Evolutionary conservation across 1,140 invertebrate species (phyloP), one percentile per base, ranked within the genome.

Genomic region (Pseudobourletiella spinata): DNA sequence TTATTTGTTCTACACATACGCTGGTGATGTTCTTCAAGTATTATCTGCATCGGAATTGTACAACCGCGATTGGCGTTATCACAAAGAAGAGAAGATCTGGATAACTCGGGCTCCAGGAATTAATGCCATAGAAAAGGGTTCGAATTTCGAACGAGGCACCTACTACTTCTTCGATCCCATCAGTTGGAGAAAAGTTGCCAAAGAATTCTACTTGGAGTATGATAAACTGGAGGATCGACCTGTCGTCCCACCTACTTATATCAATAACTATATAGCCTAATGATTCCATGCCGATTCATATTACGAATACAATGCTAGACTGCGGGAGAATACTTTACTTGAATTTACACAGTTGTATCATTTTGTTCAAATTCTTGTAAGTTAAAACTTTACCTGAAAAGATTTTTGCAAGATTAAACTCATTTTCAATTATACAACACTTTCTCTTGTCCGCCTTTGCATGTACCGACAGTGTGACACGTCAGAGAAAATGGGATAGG

Each of bases 1-100:
- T 82, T 99, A 95, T 80, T 84, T 99, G 77, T 99, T 98, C 82
- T 99, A 99, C 78, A 97, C 94, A 78, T 97, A 94, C 80, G 89
- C 94, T 72, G 93, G 94, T 71, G 96, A 99, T 82, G 85, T 95
- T 66, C 83, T 99, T 78, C 96, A 99, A 82, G 79, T 98, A 67
- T 51, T 65, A 29, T 48, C 67, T 28, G 62, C 67, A 8, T 24
- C 56, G 14, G 63, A 68, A 39, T 50, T 94, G 76, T 96, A 98
- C 75, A 90, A 84, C 77, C 84, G 95, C 75, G 95, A 99, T 73
- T 99, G 96, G 96, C 83, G 96, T 78, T 99, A 95, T 82, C 95
- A 98, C 76, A 98, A 90, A 81, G 94, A 97, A 73, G 95, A 99
- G 76, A 90, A 95, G 77, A 89, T 98, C 69, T 99, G 96, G 96